Base-by-base conservation (phyloP, 2,888 invertebrate genomes). In the Papilio elwesi region DNA sequence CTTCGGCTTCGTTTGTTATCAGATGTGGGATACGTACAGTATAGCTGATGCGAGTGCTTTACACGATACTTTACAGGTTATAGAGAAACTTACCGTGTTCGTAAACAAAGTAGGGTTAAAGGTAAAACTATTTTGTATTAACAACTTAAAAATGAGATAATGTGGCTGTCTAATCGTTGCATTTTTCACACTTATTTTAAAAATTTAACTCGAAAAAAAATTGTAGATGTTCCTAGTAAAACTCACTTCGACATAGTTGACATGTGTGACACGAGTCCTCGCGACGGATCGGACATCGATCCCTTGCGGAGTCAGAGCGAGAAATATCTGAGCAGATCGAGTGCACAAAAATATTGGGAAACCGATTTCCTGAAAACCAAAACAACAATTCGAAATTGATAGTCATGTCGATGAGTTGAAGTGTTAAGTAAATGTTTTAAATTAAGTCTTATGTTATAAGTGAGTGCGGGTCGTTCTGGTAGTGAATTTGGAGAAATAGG, bases 61-160 rank as follows among this genome's bases (percentile, higher is more conserved):
- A 90, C 88, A 89, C 85, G 82, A 91, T 92, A 92, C 91, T 92
- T 92, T 93, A 92, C 92, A 91, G 90, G 90, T 92, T 87, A 90
- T 87, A 89, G 88, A 85, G 84, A 90, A 73, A 87, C 90, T 90
- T 89, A 91, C 91, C 90, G 89, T 92, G 89, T 88, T 89, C 89
- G 86, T 90, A 90, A 90, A 90, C 82, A 57, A 52, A 70, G 87
- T 92, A 91, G 91, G 83, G 79, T 82, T 92, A 91, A 90, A 88
- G 82, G 87, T 88, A 86, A 89, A 88, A 85, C 84, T 88, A 89
- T 90, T 91, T 91, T 92, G 86, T 91, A 89, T 79, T 83, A 85
- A 87, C 87, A 88, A 88, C 86, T 83, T 68, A 53, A 79, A 85
- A 83, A 83, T 77, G 84, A 83, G 81, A 85, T 85, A 88, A 88